phyloP scores from a whole-genome alignment of 1,140 invertebrate species.

The Lucilia sericata region DNA sequence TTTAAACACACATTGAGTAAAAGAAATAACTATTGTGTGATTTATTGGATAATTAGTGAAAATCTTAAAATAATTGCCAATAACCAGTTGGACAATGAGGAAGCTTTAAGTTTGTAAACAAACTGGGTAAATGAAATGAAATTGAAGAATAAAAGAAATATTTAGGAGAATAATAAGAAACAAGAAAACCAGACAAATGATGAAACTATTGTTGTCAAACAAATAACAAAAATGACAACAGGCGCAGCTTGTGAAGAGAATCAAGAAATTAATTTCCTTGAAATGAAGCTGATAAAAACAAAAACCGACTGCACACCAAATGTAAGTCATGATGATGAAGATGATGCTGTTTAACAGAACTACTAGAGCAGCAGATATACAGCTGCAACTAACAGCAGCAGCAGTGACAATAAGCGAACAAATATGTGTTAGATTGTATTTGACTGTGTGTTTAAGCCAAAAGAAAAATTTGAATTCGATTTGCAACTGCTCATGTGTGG shows the following conservation, averaged over 20 bases:
- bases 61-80: slow-evolving; percentile 7
- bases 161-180: not conserved
- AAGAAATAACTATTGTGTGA: not conserved
- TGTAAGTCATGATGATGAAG: not conserved
- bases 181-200: slow-evolving; percentile 4
- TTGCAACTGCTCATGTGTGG: slow-evolving; percentile 9
- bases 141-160: not conserved
- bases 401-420: not conserved
- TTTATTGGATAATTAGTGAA: slow-evolving; percentile 29
- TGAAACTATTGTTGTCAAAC: slow-evolving; percentile 13
- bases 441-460: not conserved
- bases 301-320: no score
- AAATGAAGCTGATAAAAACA: not conserved
- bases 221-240: not conserved
- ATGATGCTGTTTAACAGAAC: not conserved
- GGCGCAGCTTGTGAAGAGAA: not conserved
- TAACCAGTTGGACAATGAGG: not conserved
- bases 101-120: not conserved
- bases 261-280: not conserved
- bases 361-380: not conserved
- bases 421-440: not conserved
- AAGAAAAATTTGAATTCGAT: slow-evolving; percentile 11
- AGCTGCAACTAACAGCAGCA: not conserved
- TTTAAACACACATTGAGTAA: not conserved
- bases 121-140: not conserved